A percentile compares a stretch with the other conserved stretches of the same genome.
Conservation (phyloP, 2,113 vertebrate genomes). For the Coryphaenoides rupestris region DNA sequence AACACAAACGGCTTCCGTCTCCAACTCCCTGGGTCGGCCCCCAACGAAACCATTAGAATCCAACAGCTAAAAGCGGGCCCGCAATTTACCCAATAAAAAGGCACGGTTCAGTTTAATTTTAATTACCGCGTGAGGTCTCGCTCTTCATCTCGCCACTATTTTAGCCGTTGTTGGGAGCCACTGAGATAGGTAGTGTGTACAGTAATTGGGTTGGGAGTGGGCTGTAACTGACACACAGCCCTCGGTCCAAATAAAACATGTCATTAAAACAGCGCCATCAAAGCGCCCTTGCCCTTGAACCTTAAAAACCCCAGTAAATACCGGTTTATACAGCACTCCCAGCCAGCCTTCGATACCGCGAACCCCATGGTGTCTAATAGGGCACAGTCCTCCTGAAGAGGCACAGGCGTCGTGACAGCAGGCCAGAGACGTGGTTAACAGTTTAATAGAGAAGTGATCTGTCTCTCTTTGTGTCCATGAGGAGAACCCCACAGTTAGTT, state of each 20-base stretch:
- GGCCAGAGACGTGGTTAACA: no score
- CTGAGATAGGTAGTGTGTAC: no score
- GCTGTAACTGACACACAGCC: constrained; percentile 12
- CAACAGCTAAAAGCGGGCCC: not conserved
- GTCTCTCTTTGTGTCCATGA: no score
- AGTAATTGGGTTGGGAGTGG: not conserved
- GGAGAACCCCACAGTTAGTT: no score
- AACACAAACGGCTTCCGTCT: not conserved
- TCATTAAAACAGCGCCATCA: constrained; percentile 17
- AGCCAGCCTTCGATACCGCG: no score
- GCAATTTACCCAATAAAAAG: constrained; percentile 1
- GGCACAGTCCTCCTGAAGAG: no score
- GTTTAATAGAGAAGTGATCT: no score
- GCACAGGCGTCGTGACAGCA: no score
- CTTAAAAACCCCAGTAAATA: no score
- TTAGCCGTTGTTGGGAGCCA: constrained; percentile 1
- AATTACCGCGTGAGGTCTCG: not conserved
- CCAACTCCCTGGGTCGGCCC: not conserved
- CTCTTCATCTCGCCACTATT: constrained; percentile 3
- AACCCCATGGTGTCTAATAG: no score
- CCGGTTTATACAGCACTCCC: not conserved
- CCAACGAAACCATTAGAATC: not conserved
- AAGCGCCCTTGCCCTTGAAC: not conserved
- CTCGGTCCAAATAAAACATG: constrained; percentile 15
- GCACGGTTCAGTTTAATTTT: not conserved